phyloP scores from a whole-genome alignment of 2,797 vertebrate species.

The Anabacerthia variegaticeps region DNA sequence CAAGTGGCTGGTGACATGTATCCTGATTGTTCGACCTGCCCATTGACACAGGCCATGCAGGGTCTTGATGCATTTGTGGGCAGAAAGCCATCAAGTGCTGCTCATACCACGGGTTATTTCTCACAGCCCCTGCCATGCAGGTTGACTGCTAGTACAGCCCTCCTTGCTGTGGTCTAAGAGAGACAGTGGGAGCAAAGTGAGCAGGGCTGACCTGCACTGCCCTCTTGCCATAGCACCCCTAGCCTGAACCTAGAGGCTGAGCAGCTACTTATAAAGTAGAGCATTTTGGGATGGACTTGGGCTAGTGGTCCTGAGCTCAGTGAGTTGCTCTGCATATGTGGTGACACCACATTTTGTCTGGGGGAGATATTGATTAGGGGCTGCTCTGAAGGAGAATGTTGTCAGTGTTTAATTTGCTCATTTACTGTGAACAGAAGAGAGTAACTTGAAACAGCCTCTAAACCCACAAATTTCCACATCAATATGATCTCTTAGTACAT shows the following conservation, averaged over 20 bases:
- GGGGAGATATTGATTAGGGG: background rate
- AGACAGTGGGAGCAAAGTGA: background rate
- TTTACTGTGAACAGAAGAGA: background rate
- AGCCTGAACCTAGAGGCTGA: background rate
- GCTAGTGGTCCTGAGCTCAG: background rate
- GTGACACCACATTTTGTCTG: background rate
- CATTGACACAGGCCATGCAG: background rate
- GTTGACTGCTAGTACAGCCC: background rate
- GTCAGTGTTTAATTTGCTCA: background rate
- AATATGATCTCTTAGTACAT: background rate
- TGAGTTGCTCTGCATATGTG: rapidly evolving
- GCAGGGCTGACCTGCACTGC: background rate
- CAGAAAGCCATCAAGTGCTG: background rate
- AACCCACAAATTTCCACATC: background rate
- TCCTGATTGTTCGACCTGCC: background rate
- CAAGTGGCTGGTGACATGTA: background rate
- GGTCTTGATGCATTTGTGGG: background rate
- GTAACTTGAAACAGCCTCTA: background rate
- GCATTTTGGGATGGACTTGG: background rate
- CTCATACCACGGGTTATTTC: background rate
- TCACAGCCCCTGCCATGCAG: background rate
- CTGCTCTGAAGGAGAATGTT: background rate
- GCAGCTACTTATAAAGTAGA: background rate
- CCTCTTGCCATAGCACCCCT: background rate
- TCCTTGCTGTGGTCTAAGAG: background rate